Evolutionary conservation across 2,888 invertebrate genomes (phyloP), one percentile per base, ranked within the genome.

Genomic region (Leucophenga maculata): DNA sequence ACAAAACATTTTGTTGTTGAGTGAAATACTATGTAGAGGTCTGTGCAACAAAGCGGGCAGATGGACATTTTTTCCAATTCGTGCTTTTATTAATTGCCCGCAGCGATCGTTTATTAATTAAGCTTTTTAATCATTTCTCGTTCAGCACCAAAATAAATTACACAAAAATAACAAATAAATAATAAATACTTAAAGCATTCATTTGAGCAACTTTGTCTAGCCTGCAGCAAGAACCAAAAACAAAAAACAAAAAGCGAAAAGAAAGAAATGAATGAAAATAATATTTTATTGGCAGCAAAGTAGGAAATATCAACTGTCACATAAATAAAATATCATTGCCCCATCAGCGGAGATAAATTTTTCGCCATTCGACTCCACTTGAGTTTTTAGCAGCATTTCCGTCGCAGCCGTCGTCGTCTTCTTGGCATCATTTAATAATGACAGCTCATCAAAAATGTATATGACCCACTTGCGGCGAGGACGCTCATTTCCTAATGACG

Each of bases 361-460:
- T 26, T 71, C 68, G 69, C 54, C 70, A 71, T n/a, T 39, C 16
- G 8, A 32, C 18, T 60, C 39, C 39, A 39, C 6, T 14, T 9
- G 54, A 20, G 13, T 31, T 16, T 26, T n/a, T 11, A n/a, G 55
- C 18, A 22, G 8, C 20, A 20, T 55, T 22, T 22, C 22, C 26
- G 22, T 8, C 52, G 18, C 3, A 14, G 22, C 3, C 22, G 22
- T 48, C 64, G 64, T n/a, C 22, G 11, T 64, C 26, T n/a, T 20
- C 46, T 22, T 22, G 44, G 66, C 65, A 70, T 72, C 75, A 73
- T 83, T 81, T 78, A 83, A 81, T 83, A 81, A 85, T 85, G 85
- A 83, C 83, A 83, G 75, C 80, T 85, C 85, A 85, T 85, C 85
- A 85, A 85, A 84, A 82, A 84, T 85, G 75, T 82, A 85, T 83